Percentiles rank a stretch among this genome's conserved stretches.
phyloP scores from a whole-genome alignment of 53 echinoderm and acorn worm species.

The Luidia sarsii region DNA sequence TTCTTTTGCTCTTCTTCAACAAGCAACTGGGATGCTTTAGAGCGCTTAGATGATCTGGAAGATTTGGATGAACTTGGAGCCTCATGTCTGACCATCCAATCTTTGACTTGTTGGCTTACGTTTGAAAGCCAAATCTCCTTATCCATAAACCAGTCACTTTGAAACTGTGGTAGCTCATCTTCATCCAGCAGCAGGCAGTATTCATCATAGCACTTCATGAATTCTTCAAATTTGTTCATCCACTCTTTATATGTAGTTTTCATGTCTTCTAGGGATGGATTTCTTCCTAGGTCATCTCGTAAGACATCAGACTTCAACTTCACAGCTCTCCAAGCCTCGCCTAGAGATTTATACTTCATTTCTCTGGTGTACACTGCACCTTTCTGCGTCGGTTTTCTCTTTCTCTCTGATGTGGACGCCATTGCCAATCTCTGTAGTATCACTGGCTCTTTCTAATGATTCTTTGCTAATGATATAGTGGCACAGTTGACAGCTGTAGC shows the following conservation, averaged over 20 bases:
- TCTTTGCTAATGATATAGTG: slow-evolving; percentile 35
- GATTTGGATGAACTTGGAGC: background rate
- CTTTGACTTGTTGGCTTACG: slow-evolving; percentile 23
- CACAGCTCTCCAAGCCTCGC: slow-evolving; percentile 18
- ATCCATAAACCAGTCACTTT: slow-evolving; percentile 31
- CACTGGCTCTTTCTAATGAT: too few relatives aligned
- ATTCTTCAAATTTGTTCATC: slow-evolving; percentile 47
- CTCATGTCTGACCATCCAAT: too few relatives aligned
- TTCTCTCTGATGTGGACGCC: slow-evolving; percentile 15
- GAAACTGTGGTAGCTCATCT: too few relatives aligned
- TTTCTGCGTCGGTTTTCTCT: slow-evolving; percentile 28
- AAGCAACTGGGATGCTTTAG: slow-evolving; percentile 22
- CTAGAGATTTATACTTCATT: slow-evolving; percentile 45
- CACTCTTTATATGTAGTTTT: slow-evolving; percentile 37
- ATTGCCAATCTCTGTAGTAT: background rate
- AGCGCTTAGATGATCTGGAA: slow-evolving; percentile 2
- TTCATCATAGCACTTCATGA: slow-evolving; percentile 33
- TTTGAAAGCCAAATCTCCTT: slow-evolving; percentile 43
- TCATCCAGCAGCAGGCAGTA: slow-evolving; percentile 35
- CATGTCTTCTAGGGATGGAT: slow-evolving; percentile 36
- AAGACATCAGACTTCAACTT: slow-evolving; percentile 25
- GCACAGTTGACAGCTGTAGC: too few relatives aligned
- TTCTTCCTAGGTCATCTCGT: slow-evolving; percentile 25
- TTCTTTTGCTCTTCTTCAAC: slow-evolving; percentile 12
- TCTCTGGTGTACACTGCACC: slow-evolving; percentile 33